Evolutionary conservation across 2,113 vertebrate species (phyloP), one percentile per base, ranked within the genome.

Genomic region (Oceanodroma tethys): DNA sequence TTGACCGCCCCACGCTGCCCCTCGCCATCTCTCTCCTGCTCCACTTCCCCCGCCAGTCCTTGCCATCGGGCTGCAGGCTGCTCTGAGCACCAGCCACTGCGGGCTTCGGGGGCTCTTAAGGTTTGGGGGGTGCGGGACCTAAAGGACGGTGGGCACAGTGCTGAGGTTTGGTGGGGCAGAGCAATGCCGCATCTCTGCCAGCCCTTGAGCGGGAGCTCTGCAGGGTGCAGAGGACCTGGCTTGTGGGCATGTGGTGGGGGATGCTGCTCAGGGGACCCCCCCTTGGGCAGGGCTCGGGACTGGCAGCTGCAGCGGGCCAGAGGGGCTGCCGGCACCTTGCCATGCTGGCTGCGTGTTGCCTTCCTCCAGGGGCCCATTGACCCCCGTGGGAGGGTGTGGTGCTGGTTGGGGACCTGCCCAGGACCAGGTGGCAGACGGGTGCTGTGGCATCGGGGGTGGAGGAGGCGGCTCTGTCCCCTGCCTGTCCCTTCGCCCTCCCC

Each of bases 361-460:
- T 58, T 79, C 29, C 29, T 88, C 38, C 15, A 30, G 48, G 38
- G 48, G 15, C 34, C 10, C 5, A 1, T 29, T 40, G 71, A 55
- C 7, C 36, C 80, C 56, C 0, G 0, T 26, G 40, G 11, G 43
- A 91, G 23, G 23, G 38, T 47, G 48, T 0, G 0, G 8, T 0
- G 0, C 22, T 45, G 38, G 4, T 14, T 78, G 62, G 60, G 65
- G 45, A 65, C 62, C 67, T 86, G 82, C 73, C 63, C 25, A 15
- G 52, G 53, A 70, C 58, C 91, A 93, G 84, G 48, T 88, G 70
- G 56, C 68, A 94, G 67, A 56, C 3, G 23, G 21, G 11, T 22
- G 19, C 40, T 4, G 7, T 3, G 23, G 29, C 32, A 70, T 29
- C 1, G 0, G 32, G 32, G 34, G 10, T 1, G 18, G 66, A 93